Conservation (phyloP, 2,888 invertebrate genomes). For the Nymphalis urticae region DNA sequence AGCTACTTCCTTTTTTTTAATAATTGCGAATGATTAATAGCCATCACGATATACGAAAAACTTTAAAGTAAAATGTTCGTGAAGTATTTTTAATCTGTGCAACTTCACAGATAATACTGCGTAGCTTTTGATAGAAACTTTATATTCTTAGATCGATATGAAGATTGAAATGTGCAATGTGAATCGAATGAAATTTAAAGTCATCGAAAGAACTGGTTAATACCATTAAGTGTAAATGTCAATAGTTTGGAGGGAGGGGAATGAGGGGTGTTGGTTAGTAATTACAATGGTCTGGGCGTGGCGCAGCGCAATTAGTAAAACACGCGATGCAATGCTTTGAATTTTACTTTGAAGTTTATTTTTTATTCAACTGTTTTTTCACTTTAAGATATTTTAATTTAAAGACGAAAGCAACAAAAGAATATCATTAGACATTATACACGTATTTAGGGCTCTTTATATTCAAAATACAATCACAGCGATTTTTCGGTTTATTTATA, state of each 20-base stretch:
- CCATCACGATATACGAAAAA: too few relatives aligned
- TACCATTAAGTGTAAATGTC: constrained; percentile 26
- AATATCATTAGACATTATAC: too few relatives aligned
- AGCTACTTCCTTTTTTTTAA: too few relatives aligned
- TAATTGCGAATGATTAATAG: too few relatives aligned
- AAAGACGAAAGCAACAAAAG: too few relatives aligned
- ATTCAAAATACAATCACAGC: too few relatives aligned
- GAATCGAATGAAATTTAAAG: constrained; percentile 1
- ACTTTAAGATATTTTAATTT: too few relatives aligned
- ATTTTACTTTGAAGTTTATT: constrained; percentile 2
- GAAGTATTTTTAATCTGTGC: too few relatives aligned
- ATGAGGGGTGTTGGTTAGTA: constrained; percentile 1
- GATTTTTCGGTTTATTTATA: too few relatives aligned
- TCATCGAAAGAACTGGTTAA: constrained; percentile 13
- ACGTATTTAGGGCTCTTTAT: too few relatives aligned
- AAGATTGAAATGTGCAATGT: constrained; percentile 7
- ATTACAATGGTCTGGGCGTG: constrained; percentile 8
- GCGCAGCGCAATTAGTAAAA: constrained; percentile 19
- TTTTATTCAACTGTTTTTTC: not conserved
- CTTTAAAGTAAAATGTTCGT: too few relatives aligned
- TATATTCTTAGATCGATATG: not conserved
- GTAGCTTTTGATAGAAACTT: not conserved
- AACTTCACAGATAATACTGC: too few relatives aligned
- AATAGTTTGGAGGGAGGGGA: constrained; percentile 23
- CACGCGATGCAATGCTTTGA: constrained; percentile 25